phyloP scores from a whole-genome alignment of 2,113 vertebrate species.

The Centropristis striata region DNA sequence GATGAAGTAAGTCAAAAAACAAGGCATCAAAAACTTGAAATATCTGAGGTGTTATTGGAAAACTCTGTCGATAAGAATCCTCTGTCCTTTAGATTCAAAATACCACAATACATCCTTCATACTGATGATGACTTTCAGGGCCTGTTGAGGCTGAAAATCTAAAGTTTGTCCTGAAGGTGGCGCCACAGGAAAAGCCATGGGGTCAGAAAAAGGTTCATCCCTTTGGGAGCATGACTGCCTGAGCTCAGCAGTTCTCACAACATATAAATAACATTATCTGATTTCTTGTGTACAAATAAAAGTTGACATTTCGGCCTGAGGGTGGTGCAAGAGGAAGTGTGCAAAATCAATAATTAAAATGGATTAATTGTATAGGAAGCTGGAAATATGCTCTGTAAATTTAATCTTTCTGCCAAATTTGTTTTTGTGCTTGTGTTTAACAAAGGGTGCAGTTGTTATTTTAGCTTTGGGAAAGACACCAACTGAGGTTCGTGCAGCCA shows the following conservation, averaged over 20 bases:
- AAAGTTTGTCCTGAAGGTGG: conserved; percentile 10
- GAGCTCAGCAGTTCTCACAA: not conserved
- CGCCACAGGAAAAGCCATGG: not conserved
- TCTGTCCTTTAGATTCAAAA: no score
- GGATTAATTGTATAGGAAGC: not conserved
- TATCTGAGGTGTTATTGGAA: no score
- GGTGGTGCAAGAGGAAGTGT: not conserved
- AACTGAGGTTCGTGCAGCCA: not conserved
- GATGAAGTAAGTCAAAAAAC: no score
- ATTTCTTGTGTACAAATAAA: not conserved
- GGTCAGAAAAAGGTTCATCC: not conserved
- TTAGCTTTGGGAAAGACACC: not conserved
- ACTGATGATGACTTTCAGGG: no score
- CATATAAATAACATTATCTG: not conserved
- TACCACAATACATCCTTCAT: no score
- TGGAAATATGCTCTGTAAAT: not conserved
- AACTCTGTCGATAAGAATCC: no score
- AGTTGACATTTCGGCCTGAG: not conserved
- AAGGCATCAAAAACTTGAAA: no score
- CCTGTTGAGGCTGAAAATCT: not conserved
- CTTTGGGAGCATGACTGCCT: not conserved
- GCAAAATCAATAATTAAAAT: not conserved
- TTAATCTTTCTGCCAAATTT: not conserved
- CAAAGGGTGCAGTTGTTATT: not conserved
- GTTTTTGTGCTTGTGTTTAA: not conserved